Evolutionary conservation across 2,797 vertebrate species (phyloP), one percentile per base, ranked within the genome.

Genomic region (Acomys russatus): DNA sequence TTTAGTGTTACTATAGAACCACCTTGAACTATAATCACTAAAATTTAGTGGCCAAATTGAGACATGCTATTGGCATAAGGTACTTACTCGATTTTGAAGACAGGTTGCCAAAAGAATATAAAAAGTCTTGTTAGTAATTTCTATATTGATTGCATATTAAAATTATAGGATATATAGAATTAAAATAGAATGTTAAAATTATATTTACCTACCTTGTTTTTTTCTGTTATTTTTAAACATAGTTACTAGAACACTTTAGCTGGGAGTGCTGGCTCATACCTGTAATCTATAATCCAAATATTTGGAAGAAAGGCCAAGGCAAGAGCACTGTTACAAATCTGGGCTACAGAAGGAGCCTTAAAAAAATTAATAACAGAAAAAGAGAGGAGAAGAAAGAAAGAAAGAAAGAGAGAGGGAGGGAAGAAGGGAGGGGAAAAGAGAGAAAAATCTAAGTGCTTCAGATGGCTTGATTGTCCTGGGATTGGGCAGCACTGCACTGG

Each of bases 141-240:
- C 87, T 93, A 38, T 71, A 33, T n/a, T 68, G 68, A 73, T 91
- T 82, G 22, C 44, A 71, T 66, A 30, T 85, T 68, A n/a, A 88
- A 85, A 49, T 94, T 49, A 78, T 82, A 61, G 9, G 25, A 35
- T 63, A 35, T 17, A 14, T 3, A 83, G 49, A 33, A 10, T 83
- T 86, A 73, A 95, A 86, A 73, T 68, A 28, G 9, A 33, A 49
- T 66, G 23, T 92, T 92, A 79, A 92, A 89, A 66, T 78, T 25
- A 83, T 14, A 15, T 15, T 59, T 23, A 35, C 30, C 63, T 94
- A 22, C 83, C 88, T 49, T 51, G 44, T 59, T 59, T 59, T 78
- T 85, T 90, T 8, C 18, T 66, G 51, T 89, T 86, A 78, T 17
- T 68, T 35, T 88, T 92, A 85, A 71, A 33, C 2, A 2, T 76